Evolutionary conservation across 2,888 invertebrate genomes (phyloP).

Genomic region (Idaea aversata): DNA sequence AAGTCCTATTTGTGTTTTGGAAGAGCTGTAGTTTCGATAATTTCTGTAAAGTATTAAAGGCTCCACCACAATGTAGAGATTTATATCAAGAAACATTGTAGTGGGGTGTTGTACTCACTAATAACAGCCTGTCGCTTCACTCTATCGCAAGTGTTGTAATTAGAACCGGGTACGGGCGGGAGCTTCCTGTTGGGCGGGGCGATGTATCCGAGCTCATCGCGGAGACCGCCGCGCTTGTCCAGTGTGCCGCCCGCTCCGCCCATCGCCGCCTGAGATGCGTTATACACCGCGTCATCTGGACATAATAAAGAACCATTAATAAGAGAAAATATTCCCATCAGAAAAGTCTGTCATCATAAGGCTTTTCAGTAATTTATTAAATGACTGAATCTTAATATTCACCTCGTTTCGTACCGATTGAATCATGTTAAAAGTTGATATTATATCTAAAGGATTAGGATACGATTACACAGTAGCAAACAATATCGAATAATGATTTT

Average conservation of each 20-base stretch:
- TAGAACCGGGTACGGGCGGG: slow-evolving; percentile 95
- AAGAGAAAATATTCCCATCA: background rate
- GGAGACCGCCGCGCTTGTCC: slow-evolving; percentile 89
- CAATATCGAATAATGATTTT: slow-evolving; percentile 45
- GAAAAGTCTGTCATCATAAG: no score
- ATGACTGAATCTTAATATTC: background rate
- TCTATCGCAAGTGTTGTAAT: slow-evolving; percentile 96
- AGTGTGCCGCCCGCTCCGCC: slow-evolving; percentile 86
- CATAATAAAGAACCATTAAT: background rate
- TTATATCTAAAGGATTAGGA: background rate
- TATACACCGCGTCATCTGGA: slow-evolving; percentile 94
- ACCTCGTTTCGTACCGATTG: background rate
- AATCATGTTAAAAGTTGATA: background rate
- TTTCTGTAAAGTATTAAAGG: no score
- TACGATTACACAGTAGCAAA: slow-evolving; percentile 37
- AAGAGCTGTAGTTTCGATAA: no score
- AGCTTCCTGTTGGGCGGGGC: slow-evolving; percentile 95
- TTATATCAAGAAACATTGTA: background rate
- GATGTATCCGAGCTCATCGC: slow-evolving; percentile 95
- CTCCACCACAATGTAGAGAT: no score
- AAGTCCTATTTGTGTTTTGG: no score
- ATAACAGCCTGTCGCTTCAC: slow-evolving; percentile 96
- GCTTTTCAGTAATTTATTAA: no score
- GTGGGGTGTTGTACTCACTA: slow-evolving; percentile 83
- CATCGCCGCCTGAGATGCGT: slow-evolving; percentile 86